Evolutionary conservation across 2,113 vertebrate genomes (phyloP), one percentile per base, ranked within the genome.

Genomic region (Pangasianodon hypophthalmus): DNA sequence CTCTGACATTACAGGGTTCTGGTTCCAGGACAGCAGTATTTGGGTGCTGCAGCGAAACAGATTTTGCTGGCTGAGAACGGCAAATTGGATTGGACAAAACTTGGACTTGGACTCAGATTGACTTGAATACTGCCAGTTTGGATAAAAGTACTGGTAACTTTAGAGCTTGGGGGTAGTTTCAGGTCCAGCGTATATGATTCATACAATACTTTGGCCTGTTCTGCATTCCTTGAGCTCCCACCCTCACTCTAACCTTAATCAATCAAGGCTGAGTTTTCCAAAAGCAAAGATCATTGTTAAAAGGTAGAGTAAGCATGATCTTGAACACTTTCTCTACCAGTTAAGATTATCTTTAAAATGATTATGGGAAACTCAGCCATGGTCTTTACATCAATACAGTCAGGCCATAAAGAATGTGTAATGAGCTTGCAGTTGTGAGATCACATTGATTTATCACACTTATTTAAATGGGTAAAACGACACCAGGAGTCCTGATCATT

Each of bases 401-500:
- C 46, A 80, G 26, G 11, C 21, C 18, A 58, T 58, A 41, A 56
- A 21, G 29, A 82, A 56, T 10, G 50, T 56, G 4, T 19, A 21
- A 21, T 32, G 18, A 44, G 46, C 82, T 62, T 62, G 19, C 56
- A 46, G 56, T 46, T 84, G 50, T 84, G 54, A 81, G 26, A 32
- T 52, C 79, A 8, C 4, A 56, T 82, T 37, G 80, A 82, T 56
- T 83, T 83, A 37, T 37, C 19, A 5, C 0, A 8, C 16, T 37
- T 84, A 6, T 41, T 60, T 14, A 29, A 75, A 41, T 16, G 11
- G 21, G 10, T 56, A 24, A 56, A 71, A 54, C 13, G 21, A 56
- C 37, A 54, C 85, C 48, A 54, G 67, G 85, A 44, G 32, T 16
- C 29, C 85, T 48, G 62, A n/a, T 87, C 85, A 3, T 84, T 84